Base-by-base conservation (phyloP, 2,888 invertebrate species). In the Mechanitis messenoides region DNA sequence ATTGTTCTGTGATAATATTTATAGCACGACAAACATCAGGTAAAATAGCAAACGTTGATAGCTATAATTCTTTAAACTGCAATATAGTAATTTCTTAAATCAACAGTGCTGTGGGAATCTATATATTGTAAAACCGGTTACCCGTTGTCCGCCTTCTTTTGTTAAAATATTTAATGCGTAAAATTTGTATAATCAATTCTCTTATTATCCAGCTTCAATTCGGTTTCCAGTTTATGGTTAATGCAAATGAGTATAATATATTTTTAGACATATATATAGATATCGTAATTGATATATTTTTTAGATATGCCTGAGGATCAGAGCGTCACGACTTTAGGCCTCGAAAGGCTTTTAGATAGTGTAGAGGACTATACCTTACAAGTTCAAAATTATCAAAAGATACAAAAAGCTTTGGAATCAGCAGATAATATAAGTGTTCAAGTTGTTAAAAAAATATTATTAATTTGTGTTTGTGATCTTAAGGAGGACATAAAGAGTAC, bases 261-360 rank as follows among this genome's bases (percentile, higher is more conserved):
- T 20, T 20, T 20, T 20, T 20, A 20, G 20, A 20, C 20, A 20
- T 20, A 20, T 20, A 20, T 20, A 20, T 20, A 20, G 20, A 20
- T 20, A 20, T 20, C 20, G 20, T 20, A 55, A 28, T 55, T 42
- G 4, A 53, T 53, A 35, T 6, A 20, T 60, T 35, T 76, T 76
- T 55, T 66, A 84, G 81, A 70, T 61, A 84, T 83, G 83, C 74
- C 77, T 58, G 76, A 81, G 62, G 75, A 76, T 66, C 69, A 61
- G 31, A n/a, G n/a, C 31, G 31, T 50, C 46, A 33, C 45, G 33
- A 58, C 54, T 3, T 62, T 33, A 45, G 46, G 61, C n/a, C 60
- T 84, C 38, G 66, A 72, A 42, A 66, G 58, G 45, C 69, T 73
- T 33, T 64, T 84, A 35, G 76, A 80, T 11, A 64, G 71, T 55